phyloP scores from a whole-genome alignment of 2,797 vertebrate species.

The Myotis pilosus region DNA sequence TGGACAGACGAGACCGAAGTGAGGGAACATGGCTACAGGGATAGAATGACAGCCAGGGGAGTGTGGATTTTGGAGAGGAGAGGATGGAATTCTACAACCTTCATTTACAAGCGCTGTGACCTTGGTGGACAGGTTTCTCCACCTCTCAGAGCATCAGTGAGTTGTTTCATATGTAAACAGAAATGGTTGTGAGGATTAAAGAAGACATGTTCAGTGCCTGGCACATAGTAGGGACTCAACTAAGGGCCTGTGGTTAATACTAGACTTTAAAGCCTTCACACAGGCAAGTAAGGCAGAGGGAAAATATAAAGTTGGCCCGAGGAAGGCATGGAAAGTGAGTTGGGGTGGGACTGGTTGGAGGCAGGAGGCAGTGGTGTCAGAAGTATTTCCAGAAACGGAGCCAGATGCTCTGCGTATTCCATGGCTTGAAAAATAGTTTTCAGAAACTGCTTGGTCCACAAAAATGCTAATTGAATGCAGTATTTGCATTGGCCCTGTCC shows the following conservation, averaged over 20 bases:
- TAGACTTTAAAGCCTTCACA: not conserved
- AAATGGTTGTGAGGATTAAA: not conserved
- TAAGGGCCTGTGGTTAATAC: rapidly evolving
- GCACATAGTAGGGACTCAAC: not conserved
- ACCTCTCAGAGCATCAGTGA: not conserved
- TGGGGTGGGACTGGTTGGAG: not conserved
- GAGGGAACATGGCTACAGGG: not conserved
- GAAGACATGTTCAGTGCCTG: not conserved
- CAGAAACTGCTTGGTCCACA: constrained; percentile 10
- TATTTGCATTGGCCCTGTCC: not conserved
- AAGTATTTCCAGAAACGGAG: not conserved
- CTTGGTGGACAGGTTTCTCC: not conserved
- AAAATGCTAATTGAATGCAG: not conserved
- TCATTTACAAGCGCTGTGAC: not conserved
- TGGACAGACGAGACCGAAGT: not conserved
- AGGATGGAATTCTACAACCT: not conserved
- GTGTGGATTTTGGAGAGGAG: not conserved
- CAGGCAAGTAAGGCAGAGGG: not conserved
- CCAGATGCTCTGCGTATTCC: not conserved
- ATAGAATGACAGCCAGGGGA: not conserved
- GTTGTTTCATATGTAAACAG: not conserved
- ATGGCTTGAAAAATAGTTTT: constrained; percentile 33
- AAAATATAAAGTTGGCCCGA: rapidly evolving
- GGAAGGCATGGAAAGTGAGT: not conserved
- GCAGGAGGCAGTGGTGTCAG: not conserved